Evolutionary conservation across 2,888 invertebrate genomes (phyloP), one percentile per base, ranked within the genome.

Genomic region (Gymnosoma rotundatum): DNA sequence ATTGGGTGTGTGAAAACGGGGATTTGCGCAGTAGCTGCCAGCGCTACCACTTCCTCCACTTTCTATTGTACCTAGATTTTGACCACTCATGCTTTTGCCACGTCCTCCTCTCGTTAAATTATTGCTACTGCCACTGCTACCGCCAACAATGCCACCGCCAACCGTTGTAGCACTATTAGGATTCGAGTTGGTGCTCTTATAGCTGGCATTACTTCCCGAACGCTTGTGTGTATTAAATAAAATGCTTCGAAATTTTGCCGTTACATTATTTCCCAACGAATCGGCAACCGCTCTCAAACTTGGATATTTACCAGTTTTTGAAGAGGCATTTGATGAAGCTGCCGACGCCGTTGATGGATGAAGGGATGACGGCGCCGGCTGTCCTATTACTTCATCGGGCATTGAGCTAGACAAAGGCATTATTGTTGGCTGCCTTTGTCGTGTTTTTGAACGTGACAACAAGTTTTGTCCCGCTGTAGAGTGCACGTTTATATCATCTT

Each of bases 281-380:
- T 91, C 91, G 42, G 91, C 88, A n/a, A 91, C 87, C 18, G 88
- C 89, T 16, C 88, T 90, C 0, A 91, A 69, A 60, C 89, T 90
- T 42, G 88, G 88, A 83, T 89, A 88, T 63, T 85, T 86, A 3
- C 89, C 89, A 16, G 82, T 72, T 20, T 87, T 86, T 0, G 88
- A 88, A n/a, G 90, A 90, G 50, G 90, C 87, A 88, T 89, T 91
- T n/a, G 91, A 90, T 64, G 91, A 89, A 61, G 89, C 90, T 12
- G 90, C 89, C 45, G 90, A 90, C 0, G 90, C 89, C 0, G 89
- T 89, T 2, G 90, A 90, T 0, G 90, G 90, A 54, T 90, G 91
- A 69, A 91, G 76, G 0, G 89, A 87, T 16, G 89, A 87, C 25
- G 86, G 66, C 12, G 81, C 78, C 6, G 84, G 84, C 16, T 85